Conservation (phyloP, 2,797 vertebrate species). For the Crenichthys baileyi region DNA sequence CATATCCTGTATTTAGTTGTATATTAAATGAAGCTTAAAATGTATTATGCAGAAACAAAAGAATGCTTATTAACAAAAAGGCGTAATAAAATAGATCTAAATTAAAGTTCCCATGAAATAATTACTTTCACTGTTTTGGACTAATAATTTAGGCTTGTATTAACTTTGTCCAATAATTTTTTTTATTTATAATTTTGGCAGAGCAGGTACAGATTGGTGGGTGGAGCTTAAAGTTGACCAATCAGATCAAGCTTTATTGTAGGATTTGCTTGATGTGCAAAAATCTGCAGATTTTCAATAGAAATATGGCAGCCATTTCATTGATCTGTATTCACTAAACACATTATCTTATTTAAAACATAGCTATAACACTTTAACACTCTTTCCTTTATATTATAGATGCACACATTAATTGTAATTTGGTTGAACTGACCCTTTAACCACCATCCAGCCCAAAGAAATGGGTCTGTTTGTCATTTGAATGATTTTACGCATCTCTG, state of each 20-base stretch:
- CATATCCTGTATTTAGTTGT: background rate
- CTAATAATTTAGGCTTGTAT: background rate
- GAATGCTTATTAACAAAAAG: background rate
- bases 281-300: background rate
- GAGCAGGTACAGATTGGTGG: background rate
- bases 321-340: background rate
- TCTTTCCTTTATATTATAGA: background rate
- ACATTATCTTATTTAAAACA: background rate
- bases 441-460: slow-evolving; percentile 18
- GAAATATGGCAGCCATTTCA: no score
- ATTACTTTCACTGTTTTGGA: background rate
- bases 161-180: background rate
- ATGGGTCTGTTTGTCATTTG: slow-evolving; percentile 34
- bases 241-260: background rate
- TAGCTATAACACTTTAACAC: background rate
- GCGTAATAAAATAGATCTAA: background rate
- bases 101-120: background rate
- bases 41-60: background rate
- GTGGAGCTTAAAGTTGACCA: background rate
- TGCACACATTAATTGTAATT: background rate
- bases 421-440: slow-evolving; percentile 55
- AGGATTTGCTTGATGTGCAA: background rate
- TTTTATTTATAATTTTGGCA: background rate
- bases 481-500: slow-evolving; percentile 22
- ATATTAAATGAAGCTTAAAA: background rate